These are phyloP conservation scores for Pterostichus niger DNA, from an alignment of 2,888 invertebrate species.

Conservation along the genomic window DNA sequence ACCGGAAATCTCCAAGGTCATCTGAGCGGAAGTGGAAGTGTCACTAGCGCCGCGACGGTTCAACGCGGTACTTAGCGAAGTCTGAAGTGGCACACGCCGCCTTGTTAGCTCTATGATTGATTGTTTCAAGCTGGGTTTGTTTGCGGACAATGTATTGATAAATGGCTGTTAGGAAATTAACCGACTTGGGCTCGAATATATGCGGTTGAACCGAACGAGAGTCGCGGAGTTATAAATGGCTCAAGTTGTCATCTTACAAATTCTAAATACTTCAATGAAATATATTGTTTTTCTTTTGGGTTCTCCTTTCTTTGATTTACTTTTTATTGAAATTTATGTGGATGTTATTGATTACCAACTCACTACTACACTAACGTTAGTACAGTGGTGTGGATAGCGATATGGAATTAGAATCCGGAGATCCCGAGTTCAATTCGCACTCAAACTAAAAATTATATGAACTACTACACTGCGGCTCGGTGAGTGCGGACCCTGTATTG, in stretches of 20 bases:
- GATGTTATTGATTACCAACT: too few relatives aligned
- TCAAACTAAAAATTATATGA: too few relatives aligned
- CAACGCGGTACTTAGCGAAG: too few relatives aligned
- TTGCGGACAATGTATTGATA: conserved; percentile 65
- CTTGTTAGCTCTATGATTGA: conserved; percentile 50
- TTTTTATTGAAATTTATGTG: too few relatives aligned
- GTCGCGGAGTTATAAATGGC: conserved; percentile 52
- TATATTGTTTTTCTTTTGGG: background rate
- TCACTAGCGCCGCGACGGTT: conserved; percentile 28
- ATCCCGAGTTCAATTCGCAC: too few relatives aligned
- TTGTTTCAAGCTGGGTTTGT: conserved; percentile 57
- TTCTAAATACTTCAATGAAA: background rate
- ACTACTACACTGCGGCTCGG: too few relatives aligned
- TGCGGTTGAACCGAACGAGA: background rate
- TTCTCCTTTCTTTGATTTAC: too few relatives aligned
- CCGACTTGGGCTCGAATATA: conserved; percentile 15
- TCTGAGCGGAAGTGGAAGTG: background rate
- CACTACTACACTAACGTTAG: too few relatives aligned
- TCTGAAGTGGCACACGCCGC: background rate
- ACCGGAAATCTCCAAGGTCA: too few relatives aligned
- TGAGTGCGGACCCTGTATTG: too few relatives aligned
- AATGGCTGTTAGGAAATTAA: conserved; percentile 65
- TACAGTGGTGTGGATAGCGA: too few relatives aligned
- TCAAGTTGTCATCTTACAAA: conserved; percentile 46
- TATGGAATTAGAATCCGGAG: too few relatives aligned